A percentile compares a stretch with the other conserved stretches of the same genome.
Conservation (phyloP, 2,797 vertebrate genomes). For the Coracias cyanogaster region DNA sequence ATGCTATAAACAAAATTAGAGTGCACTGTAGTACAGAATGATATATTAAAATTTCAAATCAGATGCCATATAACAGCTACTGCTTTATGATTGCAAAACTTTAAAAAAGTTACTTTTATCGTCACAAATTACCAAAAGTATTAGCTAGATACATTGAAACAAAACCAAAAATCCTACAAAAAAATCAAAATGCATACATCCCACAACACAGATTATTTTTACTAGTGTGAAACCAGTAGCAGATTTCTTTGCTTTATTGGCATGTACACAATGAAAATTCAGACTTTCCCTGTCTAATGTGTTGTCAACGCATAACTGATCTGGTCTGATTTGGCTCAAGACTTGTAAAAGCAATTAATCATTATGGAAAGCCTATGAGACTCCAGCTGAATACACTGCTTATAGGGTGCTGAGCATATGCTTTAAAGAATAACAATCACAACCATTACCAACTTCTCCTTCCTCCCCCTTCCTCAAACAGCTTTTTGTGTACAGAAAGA, state of each 20-base stretch:
- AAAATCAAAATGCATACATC: background rate
- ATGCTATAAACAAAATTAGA: conserved; percentile 42
- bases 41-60: background rate
- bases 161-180: background rate
- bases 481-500: background rate
- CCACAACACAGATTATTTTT: background rate
- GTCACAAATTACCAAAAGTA: background rate
- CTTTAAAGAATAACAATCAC: background rate
- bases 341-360: background rate
- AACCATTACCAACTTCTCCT: background rate
- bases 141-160: background rate
- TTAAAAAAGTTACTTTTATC: background rate
- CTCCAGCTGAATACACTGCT: background rate
- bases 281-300: background rate
- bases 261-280: background rate
- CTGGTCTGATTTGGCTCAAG: background rate
- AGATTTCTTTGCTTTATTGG: background rate
- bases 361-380: background rate
- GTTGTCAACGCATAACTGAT: background rate
- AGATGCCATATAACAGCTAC: background rate
- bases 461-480: background rate
- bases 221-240: background rate
- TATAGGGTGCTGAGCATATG: background rate
- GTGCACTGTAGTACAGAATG: background rate
- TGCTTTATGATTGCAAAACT: background rate